Percentiles rank a stretch among this genome's conserved stretches.
Evolutionary conservation across 2,797 vertebrate genomes (phyloP).

Genomic region (Momotus momota): DNA sequence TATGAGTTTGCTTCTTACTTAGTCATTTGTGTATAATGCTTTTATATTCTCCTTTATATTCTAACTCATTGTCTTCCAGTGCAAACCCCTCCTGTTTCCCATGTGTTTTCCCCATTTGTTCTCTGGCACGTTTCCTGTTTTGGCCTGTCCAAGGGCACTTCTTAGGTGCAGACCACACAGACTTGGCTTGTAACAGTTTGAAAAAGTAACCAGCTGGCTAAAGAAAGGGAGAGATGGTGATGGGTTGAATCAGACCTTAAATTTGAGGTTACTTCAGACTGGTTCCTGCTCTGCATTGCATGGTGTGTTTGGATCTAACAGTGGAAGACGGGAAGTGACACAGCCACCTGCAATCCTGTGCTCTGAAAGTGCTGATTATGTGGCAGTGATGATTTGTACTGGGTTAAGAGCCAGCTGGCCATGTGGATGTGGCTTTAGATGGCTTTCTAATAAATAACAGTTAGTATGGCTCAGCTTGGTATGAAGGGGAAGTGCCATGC

Average conservation of each 20-base stretch:
- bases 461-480: background rate
- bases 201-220: background rate
- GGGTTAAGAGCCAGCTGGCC: background rate
- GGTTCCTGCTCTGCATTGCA: background rate
- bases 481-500: background rate
- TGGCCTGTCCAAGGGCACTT: background rate
- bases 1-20: background rate
- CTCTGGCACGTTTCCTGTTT: background rate
- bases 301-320: background rate
- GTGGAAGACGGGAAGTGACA: background rate
- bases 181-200: background rate
- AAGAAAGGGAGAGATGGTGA: background rate
- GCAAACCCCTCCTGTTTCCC: background rate
- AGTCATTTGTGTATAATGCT: background rate
- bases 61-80: background rate
- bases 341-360: background rate
- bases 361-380: background rate
- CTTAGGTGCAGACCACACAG: background rate
- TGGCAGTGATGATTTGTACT: background rate
- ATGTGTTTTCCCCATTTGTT: background rate
- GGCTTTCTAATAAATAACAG: slow-evolving; percentile 3
- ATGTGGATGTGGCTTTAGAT: background rate
- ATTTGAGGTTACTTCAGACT: background rate
- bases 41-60: background rate
- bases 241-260: background rate